Conservation (phyloP, 1,140 invertebrate species). For the Drosophila funebris region DNA sequence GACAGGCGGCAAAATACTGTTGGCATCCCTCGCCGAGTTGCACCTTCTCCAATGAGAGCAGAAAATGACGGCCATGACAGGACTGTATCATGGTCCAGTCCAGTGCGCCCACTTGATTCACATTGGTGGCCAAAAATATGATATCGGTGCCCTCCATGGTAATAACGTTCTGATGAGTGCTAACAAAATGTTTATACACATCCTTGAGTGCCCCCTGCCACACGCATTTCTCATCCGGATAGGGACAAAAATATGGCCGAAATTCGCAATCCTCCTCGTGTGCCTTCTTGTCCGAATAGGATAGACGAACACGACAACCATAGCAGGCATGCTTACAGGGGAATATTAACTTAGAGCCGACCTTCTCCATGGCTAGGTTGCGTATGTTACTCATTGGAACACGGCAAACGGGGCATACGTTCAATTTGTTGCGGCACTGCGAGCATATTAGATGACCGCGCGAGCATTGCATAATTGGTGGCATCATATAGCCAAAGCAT, state of each 20-base stretch:
- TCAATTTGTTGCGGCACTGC: conserved; percentile 96
- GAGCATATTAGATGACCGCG: conserved; percentile 96
- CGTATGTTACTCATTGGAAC: conserved; percentile 97
- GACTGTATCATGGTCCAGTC: conserved; percentile 99
- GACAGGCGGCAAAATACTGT: conserved; percentile 99
- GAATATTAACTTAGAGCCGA: conserved; percentile 98
- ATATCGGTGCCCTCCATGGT: conserved; percentile 99
- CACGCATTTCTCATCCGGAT: conserved; percentile 98
- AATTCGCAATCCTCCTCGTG: conserved; percentile 99
- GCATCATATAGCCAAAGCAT: conserved; percentile 99
- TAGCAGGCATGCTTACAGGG: conserved; percentile 98
- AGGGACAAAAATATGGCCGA: conserved; percentile 98
- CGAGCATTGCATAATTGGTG: conserved; percentile 96
- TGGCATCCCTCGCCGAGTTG: conserved; percentile 98
- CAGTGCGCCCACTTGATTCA: conserved; percentile 98
- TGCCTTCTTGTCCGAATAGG: conserved; percentile 97
- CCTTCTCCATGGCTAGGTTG: conserved; percentile 99
- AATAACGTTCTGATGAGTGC: conserved; percentile 99
- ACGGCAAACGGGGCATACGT: conserved; percentile 98
- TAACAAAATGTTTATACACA: conserved; percentile 97
- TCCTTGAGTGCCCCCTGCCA: conserved; percentile 98
- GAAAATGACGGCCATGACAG: conserved; percentile 99
- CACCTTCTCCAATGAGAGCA: conserved; percentile 99
- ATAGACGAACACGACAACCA: conserved; percentile 94
- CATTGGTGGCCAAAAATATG: conserved; percentile 99